Percentiles rank a stretch among this genome's conserved stretches.
Conservation (phyloP, 2,113 vertebrate species). For the Saccopteryx leptura region DNA sequence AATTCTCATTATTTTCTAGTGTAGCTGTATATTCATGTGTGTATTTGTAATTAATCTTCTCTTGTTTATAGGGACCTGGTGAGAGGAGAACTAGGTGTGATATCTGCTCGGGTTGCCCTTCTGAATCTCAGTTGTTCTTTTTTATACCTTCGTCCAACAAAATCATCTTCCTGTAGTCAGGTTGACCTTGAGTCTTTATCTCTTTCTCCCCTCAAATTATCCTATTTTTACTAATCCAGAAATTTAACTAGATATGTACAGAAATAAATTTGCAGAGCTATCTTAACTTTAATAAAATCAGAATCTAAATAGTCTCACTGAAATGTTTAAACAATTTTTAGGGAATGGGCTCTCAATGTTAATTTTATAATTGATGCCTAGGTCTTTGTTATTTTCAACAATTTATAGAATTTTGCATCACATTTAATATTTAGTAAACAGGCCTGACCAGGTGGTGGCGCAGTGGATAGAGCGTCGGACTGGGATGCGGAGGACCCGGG, state of each 20-base stretch:
- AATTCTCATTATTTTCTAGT: neutral
- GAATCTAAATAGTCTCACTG: constrained; percentile 37
- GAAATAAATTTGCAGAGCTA: constrained; percentile 50
- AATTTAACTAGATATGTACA: constrained; percentile 20
- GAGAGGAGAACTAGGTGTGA: neutral
- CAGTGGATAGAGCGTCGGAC: too few relatives aligned
- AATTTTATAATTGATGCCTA: constrained; percentile 38
- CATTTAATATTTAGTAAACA: constrained; percentile 57
- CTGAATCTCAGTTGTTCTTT: constrained; percentile 32
- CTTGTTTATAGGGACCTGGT: neutral
- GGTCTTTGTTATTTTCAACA: constrained; percentile 59
- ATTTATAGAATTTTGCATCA: constrained; percentile 23
- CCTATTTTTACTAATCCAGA: constrained; percentile 37
- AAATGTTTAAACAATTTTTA: constrained; percentile 61
- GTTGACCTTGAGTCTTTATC: neutral
- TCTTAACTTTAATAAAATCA: constrained; percentile 62
- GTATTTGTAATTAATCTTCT: neutral
- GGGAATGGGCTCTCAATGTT: constrained; percentile 43
- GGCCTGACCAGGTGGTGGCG: neutral
- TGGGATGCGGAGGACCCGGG: too few relatives aligned
- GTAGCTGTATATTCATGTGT: neutral
- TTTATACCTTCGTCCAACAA: neutral
- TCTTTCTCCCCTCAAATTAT: neutral
- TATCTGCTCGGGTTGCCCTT: neutral
- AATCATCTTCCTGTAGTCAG: neutral